Percentiles rank a stretch among this genome's conserved stretches.
These are phyloP conservation scores for Chironex yamaguchii DNA, from an alignment of 30 jellyfish, hydroid and myxozoan species.

Conservation along the genomic window DNA sequence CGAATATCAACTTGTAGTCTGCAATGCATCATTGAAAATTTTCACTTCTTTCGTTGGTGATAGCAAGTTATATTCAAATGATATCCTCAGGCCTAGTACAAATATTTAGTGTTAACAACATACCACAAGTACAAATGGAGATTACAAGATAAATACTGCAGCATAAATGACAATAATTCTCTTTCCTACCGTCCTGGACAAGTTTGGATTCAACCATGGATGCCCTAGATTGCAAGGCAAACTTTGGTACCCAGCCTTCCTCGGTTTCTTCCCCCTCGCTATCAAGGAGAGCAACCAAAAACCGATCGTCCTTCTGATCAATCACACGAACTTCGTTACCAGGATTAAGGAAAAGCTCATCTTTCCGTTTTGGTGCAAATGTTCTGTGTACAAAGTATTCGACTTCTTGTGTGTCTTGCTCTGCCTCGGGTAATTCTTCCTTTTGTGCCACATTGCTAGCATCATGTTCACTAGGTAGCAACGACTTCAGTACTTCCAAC, in stretches of 20 bases:
- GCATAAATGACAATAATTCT: too few relatives aligned
- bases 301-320: constrained; percentile 79
- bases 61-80: too few relatives aligned
- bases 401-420: not conserved
- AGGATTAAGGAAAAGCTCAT: constrained; percentile 68
- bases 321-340: constrained; percentile 77
- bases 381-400: constrained; percentile 2
- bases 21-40: too few relatives aligned
- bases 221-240: constrained; percentile 67
- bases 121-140: too few relatives aligned
- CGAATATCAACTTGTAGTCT: too few relatives aligned
- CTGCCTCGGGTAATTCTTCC: not conserved
- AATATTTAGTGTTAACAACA: not conserved
- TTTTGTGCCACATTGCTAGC: not conserved
- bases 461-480: not conserved
- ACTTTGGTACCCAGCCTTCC: constrained; percentile 93
- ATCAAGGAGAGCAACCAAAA: constrained; percentile 67
- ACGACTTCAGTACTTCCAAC: not conserved
- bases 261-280: constrained; percentile 57
- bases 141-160: too few relatives aligned
- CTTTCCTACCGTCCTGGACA: too few relatives aligned
- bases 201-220: not conserved
- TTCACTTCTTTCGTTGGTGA: too few relatives aligned
- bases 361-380: constrained; percentile 87
- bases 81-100: too few relatives aligned